These are phyloP conservation scores for Ctenoplectra terminalis DNA, from an alignment of 1,140 invertebrate species.

Conservation along the genomic window DNA sequence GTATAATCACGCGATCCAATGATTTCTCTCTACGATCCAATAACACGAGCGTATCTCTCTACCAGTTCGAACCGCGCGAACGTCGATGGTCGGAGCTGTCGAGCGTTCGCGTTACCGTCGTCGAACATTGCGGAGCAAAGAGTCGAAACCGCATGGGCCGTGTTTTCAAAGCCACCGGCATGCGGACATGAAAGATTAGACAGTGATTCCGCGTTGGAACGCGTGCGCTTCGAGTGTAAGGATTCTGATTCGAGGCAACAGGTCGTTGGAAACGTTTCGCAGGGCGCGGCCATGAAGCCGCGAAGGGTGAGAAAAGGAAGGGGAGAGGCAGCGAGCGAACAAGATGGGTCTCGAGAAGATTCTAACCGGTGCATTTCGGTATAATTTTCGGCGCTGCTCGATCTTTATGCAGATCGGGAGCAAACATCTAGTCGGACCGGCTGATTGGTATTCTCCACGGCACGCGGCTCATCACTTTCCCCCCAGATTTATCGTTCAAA, in stretches of 20 bases:
- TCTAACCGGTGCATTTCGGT: conserved; percentile 64
- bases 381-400: conserved; percentile 71
- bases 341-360: conserved; percentile 34
- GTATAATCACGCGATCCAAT: not conserved
- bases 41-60: not conserved
- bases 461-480: conserved; percentile 62
- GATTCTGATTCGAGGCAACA: conserved; percentile 50
- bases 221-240: conserved; percentile 20
- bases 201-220: conserved; percentile 28
- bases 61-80: not conserved
- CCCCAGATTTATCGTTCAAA: conserved; percentile 74
- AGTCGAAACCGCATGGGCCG: conserved; percentile 13
- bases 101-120: too few relatives aligned
- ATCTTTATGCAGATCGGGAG: conserved; percentile 77
- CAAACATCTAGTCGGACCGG: conserved; percentile 76
- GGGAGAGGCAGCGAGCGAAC: not conserved
- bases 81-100: too few relatives aligned
- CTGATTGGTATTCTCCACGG: conserved; percentile 75
- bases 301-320: conserved; percentile 38
- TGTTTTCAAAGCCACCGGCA: conserved; percentile 38
- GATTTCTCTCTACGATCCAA: not conserved
- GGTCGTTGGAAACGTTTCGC: conserved; percentile 35
- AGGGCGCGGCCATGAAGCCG: conserved; percentile 39
- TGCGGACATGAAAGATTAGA: conserved; percentile 48
- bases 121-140: conserved; percentile 24